These are phyloP conservation scores for Actenoides lindsayi DNA, from an alignment of 2,113 vertebrate genomes.

Conservation along the genomic window DNA sequence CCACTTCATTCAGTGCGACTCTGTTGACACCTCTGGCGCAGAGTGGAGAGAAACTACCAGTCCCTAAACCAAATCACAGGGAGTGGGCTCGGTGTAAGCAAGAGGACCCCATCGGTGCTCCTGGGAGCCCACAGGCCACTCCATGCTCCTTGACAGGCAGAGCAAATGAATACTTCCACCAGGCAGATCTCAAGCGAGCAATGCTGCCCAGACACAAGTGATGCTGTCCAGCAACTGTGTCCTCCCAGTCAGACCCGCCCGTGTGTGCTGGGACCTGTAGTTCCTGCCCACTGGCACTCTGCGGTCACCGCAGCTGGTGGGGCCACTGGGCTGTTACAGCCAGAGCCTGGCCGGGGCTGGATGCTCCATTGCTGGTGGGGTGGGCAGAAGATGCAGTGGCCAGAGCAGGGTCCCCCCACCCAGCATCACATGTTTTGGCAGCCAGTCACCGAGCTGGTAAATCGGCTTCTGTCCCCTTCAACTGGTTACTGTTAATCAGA, in stretches of 20 bases:
- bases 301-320: background rate
- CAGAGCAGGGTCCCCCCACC: background rate
- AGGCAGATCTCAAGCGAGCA: background rate
- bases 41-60: background rate
- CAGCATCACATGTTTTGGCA: background rate
- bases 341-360: background rate
- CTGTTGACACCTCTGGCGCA: background rate
- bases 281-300: background rate
- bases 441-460: background rate
- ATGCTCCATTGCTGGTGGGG: fast-evolving
- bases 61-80: fast-evolving
- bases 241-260: background rate
- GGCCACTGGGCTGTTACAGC: fast-evolving
- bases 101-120: fast-evolving
- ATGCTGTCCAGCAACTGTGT: too few species aligned
- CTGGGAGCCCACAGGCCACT: fast-evolving
- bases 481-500: background rate
- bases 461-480: background rate
- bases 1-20: fast-evolving
- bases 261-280: fast-evolving
- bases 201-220: too few species aligned
- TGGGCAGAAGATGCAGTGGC: background rate
- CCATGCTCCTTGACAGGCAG: fast-evolving
- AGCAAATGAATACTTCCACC: background rate
- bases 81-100: fast-evolving